Percentiles rank a stretch among this genome's conserved stretches.
Evolutionary conservation across 2,888 invertebrate species (phyloP).

Genomic region (Sminthurides aquaticus): DNA sequence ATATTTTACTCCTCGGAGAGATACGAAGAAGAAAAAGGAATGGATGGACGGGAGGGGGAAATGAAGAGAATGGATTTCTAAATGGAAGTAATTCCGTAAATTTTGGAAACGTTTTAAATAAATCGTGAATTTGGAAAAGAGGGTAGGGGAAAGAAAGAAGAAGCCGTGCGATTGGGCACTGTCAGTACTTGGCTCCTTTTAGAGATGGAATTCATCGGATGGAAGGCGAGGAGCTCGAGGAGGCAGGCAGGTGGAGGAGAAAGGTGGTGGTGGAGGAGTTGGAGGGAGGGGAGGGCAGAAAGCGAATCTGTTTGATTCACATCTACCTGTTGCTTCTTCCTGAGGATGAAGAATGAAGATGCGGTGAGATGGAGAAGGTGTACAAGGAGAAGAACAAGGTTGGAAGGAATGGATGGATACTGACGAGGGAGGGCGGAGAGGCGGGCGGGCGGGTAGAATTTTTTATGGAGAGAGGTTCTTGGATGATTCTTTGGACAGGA

Average conservation of each 20-base stretch:
- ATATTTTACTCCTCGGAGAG: slow-evolving; percentile 5
- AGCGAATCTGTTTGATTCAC: background rate
- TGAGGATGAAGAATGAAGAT: too few relatives aligned
- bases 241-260: background rate
- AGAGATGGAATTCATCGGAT: background rate
- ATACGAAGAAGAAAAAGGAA: background rate
- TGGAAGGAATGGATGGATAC: background rate
- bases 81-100: background rate
- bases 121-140: background rate
- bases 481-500: slow-evolving; percentile 15
- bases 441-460: background rate
- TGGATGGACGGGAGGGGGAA: too few relatives aligned
- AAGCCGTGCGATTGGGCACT: too few relatives aligned
- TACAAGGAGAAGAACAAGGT: too few relatives aligned
- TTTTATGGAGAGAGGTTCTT: background rate
- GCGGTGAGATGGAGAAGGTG: background rate
- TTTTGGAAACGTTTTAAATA: background rate
- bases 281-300: background rate
- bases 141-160: background rate
- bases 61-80: background rate
- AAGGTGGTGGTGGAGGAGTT: background rate
- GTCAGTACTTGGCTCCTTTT: too few relatives aligned
- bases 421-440: too few relatives aligned
- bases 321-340: too few relatives aligned
- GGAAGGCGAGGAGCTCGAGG: background rate